phyloP scores from a whole-genome alignment of 1,140 invertebrate species.

The Ceratoteleas bidentatus region DNA sequence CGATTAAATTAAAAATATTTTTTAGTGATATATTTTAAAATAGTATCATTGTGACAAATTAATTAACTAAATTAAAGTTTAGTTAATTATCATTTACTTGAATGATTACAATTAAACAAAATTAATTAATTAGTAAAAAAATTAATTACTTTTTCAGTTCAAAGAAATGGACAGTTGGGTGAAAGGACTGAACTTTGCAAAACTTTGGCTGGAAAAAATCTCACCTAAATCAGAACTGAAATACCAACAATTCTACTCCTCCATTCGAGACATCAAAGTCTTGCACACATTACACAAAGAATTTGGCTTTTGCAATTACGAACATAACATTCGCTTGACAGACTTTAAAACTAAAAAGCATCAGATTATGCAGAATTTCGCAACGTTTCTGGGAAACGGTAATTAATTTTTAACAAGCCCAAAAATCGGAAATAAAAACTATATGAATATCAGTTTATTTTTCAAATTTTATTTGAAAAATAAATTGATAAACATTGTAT shows the following conservation, averaged over 20 bases:
- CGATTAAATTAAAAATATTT: constrained; percentile 3
- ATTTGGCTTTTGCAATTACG: constrained; percentile 65
- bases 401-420: constrained; percentile 20
- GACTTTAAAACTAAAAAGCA: constrained; percentile 64
- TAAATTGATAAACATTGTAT: too few species aligned
- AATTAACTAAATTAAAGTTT: constrained; percentile 19
- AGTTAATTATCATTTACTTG: too few species aligned
- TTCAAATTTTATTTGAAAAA: too few species aligned
- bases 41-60: too few species aligned
- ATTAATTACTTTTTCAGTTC: too few species aligned
- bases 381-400: constrained; percentile 59
- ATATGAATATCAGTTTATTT: too few species aligned
- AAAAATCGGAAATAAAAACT: too few species aligned
- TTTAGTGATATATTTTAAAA: too few species aligned
- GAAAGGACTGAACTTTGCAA: constrained; percentile 53
- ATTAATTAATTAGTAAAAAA: too few species aligned
- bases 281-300: constrained; percentile 67
- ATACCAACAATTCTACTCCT: constrained; percentile 38
- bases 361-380: constrained; percentile 61
- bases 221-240: constrained; percentile 18
- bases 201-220: constrained; percentile 57
- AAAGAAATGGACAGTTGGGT: constrained; percentile 59
- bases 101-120: too few species aligned
- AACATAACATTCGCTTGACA: too few species aligned
- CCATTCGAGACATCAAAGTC: constrained; percentile 61